These are phyloP conservation scores for Nothura maculosa DNA, from an alignment of 2,797 vertebrate genomes.

Conservation along the genomic window DNA sequence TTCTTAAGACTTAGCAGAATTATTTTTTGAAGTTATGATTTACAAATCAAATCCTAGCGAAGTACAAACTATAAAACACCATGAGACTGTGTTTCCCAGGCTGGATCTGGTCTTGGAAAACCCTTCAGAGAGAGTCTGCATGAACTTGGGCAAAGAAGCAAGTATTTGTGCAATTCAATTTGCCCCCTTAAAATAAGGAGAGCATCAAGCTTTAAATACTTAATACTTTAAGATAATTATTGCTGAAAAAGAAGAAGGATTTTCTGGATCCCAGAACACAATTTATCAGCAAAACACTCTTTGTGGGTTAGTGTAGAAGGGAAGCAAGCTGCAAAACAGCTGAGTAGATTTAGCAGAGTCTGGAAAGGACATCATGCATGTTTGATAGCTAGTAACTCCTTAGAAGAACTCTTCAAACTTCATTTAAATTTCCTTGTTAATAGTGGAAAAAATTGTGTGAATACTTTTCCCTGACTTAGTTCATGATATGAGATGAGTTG, in stretches of 20 bases:
- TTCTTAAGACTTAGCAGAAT: not conserved
- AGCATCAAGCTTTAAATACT: not conserved
- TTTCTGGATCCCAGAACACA: not conserved
- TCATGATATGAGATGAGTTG: not conserved
- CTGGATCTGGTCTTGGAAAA: not conserved
- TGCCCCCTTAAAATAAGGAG: not conserved
- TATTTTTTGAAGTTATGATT: not conserved
- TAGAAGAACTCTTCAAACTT: not conserved
- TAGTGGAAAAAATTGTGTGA: rapidly evolving
- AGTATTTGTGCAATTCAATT: not conserved
- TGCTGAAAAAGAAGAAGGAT: not conserved
- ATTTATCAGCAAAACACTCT: not conserved
- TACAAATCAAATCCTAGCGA: not conserved
- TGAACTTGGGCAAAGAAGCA: not conserved
- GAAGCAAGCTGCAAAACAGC: not conserved
- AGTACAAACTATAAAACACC: not conserved
- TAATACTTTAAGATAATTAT: not conserved
- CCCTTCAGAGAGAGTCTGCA: rapidly evolving
- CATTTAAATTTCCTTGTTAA: not conserved
- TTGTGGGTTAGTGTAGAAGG: not conserved
- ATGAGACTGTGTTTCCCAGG: not conserved
- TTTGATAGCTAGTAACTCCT: not conserved
- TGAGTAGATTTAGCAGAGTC: not conserved
- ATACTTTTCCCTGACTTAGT: not conserved
- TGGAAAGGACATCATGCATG: not conserved